phyloP scores from a whole-genome alignment of 2,888 invertebrate genomes.

The Pardosa pseudoannulata region DNA sequence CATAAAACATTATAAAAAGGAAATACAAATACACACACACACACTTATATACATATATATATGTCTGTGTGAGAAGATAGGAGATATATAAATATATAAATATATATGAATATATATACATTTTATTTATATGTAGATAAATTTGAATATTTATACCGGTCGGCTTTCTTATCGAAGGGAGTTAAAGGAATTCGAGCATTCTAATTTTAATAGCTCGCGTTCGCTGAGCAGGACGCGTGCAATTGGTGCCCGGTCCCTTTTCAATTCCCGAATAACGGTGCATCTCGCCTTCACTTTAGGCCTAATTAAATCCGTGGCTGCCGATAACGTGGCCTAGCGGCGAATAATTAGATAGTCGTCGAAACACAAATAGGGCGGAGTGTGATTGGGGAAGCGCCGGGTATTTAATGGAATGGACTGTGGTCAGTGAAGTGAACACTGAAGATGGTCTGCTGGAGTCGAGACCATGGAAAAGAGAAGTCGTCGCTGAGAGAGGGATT shows the following conservation, averaged over 20 bases:
- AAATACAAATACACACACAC: too few relatives aligned
- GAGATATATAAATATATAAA: too few relatives aligned
- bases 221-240: too few relatives aligned
- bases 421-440: constrained; percentile 6
- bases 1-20: too few relatives aligned
- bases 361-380: constrained; percentile 70
- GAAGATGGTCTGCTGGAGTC: not conserved
- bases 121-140: too few relatives aligned
- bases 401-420: constrained; percentile 7
- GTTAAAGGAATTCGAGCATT: too few relatives aligned
- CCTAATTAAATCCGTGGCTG: constrained; percentile 60
- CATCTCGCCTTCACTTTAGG: constrained; percentile 56
- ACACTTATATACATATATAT: too few relatives aligned
- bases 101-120: too few relatives aligned
- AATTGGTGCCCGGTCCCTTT: not conserved
- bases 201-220: too few relatives aligned
- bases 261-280: constrained; percentile 31
- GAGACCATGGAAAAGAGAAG: not conserved
- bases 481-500: not conserved
- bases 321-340: constrained; percentile 15
- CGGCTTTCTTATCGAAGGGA: too few relatives aligned
- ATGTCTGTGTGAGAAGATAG: too few relatives aligned
- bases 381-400: constrained; percentile 25
- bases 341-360: constrained; percentile 70
- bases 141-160: too few relatives aligned